Conservation (phyloP, 2,113 vertebrate genomes). For the Silurus meridionalis region DNA sequence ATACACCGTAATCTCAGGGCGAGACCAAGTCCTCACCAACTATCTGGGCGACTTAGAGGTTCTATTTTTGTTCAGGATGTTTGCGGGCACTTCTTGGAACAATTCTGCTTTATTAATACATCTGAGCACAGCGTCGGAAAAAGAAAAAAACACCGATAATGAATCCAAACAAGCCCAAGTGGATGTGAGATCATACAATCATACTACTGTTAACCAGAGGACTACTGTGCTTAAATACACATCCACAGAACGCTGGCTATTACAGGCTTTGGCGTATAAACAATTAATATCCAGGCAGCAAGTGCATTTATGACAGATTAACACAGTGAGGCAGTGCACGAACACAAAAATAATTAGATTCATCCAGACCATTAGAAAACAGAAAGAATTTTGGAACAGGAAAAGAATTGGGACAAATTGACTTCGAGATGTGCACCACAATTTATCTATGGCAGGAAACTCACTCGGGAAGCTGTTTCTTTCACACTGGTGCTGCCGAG, state of each 20-base stretch:
- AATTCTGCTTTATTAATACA: background rate
- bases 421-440: slow-evolving; percentile 21
- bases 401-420: background rate
- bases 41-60: slow-evolving; percentile 14
- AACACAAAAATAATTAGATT: background rate
- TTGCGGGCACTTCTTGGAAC: slow-evolving; percentile 22
- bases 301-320: background rate
- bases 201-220: background rate
- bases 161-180: background rate
- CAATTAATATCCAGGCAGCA: background rate
- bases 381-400: background rate
- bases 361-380: background rate
- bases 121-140: background rate
- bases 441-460: slow-evolving; percentile 23
- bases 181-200: background rate
- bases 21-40: background rate
- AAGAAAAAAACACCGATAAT: background rate
- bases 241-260: background rate
- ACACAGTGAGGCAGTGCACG: background rate
- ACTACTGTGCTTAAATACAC: background rate
- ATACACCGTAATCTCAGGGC: slow-evolving; percentile 30
- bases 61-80: slow-evolving; percentile 32
- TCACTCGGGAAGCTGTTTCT: slow-evolving; percentile 30
- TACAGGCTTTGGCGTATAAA: background rate
- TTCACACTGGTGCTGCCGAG: slow-evolving; percentile 23